Conservation (phyloP, 2,797 vertebrate genomes). For the Neopelma chrysocephalum region DNA sequence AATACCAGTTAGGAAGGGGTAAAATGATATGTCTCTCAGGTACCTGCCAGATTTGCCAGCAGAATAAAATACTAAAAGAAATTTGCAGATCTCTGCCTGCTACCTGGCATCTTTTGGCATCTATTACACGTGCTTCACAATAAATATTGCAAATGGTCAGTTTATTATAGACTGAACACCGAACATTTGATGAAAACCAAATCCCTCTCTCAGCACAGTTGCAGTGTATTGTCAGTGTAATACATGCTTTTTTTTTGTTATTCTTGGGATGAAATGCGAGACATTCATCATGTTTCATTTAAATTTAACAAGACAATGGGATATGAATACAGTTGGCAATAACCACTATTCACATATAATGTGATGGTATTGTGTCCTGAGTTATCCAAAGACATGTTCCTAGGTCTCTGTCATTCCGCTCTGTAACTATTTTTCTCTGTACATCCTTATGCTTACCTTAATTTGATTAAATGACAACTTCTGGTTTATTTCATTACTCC, state of each 20-base stretch:
- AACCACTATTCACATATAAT: neutral
- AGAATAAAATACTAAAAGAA: neutral
- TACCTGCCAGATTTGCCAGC: neutral
- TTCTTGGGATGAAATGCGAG: neutral
- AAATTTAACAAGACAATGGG: neutral
- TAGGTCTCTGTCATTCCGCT: neutral
- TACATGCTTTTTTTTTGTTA: accelerated
- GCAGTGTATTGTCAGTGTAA: neutral
- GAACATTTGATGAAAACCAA: neutral
- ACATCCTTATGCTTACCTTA: neutral
- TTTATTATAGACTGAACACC: neutral
- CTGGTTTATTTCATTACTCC: neutral
- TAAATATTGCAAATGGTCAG: neutral
- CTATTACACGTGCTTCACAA: neutral
- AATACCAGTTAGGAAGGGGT: neutral
- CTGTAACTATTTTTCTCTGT: neutral
- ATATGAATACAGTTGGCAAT: neutral
- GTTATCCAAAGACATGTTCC: neutral
- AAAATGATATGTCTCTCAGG: neutral
- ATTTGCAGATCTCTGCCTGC: neutral
- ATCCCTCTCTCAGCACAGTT: neutral
- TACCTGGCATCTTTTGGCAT: neutral
- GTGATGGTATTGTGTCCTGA: neutral
- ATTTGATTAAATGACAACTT: neutral
- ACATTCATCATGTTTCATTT: neutral